These are phyloP conservation scores for Triops cancriformis DNA, from an alignment of 1,140 invertebrate species.

Conservation along the genomic window DNA sequence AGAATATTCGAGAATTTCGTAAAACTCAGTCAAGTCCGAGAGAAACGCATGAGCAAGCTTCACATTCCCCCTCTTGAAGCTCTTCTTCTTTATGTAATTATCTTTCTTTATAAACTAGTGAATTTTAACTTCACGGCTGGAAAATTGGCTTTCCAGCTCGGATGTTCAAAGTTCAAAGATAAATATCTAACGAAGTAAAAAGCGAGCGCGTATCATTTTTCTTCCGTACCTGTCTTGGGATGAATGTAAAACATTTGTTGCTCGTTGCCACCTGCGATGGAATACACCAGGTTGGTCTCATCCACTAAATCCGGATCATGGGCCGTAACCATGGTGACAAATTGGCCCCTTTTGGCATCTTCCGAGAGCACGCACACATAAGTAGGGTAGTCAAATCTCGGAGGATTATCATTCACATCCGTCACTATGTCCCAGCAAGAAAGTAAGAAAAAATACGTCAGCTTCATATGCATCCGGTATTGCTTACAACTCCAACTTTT, in stretches of 20 bases:
- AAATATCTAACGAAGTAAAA: constrained; percentile 14
- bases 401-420: constrained; percentile 80
- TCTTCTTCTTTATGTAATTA: too few relatives aligned
- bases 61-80: too few relatives aligned
- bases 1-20: too few relatives aligned
- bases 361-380: constrained; percentile 71
- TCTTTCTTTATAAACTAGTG: too few relatives aligned
- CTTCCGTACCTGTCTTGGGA: constrained; percentile 44
- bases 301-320: constrained; percentile 77
- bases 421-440: constrained; percentile 47
- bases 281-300: constrained; percentile 61
- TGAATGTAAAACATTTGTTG: constrained; percentile 71
- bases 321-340: constrained; percentile 76
- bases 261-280: constrained; percentile 74
- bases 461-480: neutral
- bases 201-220: constrained; percentile 24
- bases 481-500: neutral
- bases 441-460: neutral
- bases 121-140: too few relatives aligned
- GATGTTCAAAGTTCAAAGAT: too few relatives aligned
- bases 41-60: too few relatives aligned
- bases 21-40: too few relatives aligned
- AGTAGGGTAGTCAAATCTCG: constrained; percentile 70
- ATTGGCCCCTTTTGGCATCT: constrained; percentile 71
- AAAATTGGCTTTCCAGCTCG: too few relatives aligned